Evolutionary conservation across 1,140 invertebrate species (phyloP), one percentile per base, ranked within the genome.

Genomic region (Aleiodes sp.): DNA sequence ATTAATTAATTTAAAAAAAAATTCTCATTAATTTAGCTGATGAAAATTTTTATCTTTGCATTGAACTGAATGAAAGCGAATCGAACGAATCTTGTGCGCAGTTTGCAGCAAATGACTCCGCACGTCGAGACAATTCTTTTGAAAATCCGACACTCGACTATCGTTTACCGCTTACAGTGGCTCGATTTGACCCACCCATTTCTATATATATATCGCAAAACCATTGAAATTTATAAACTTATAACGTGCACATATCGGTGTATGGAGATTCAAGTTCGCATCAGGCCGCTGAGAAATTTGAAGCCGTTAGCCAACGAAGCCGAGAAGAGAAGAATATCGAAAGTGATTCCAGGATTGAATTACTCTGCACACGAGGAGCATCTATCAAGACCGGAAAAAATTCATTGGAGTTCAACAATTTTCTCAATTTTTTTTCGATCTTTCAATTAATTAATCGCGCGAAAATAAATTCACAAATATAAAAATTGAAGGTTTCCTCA

Each of bases 291-390:
- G 21, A 4, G 33, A 62, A 62, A 62, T 62, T 62, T 62, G 41
- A 52, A 46, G 62, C 37, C 28, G 37, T 65, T 41, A 52, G 46
- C 46, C 46, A 52, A 16, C 46, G 21, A 24, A 52, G 46, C 46
- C 46, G 16, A 14, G 24, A 26, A 14, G 57, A 65, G 19, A 16
- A 29, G 46, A 65, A 31, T 29, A 65, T 56, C 43, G 63, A 65
- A 65, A 65, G 63, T 33, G 43, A 65, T 56, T 65, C 29, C 16
- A 12, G 6, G 46, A 65, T 65, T 65, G 61, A 14, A 63, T 63
- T 63, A 35, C 37, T 31, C 2, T 33, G 4, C n/a, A n/a, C 9
- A 37, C 21, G 31, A 26, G 33, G 37, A n/a, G 16, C 9, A 24
- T 62, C 60, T 24, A 29, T 19, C 14, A 39, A 62, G 21, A 35